phyloP scores from a whole-genome alignment of 2,888 invertebrate species.

The Dolichopus griseipennis region DNA sequence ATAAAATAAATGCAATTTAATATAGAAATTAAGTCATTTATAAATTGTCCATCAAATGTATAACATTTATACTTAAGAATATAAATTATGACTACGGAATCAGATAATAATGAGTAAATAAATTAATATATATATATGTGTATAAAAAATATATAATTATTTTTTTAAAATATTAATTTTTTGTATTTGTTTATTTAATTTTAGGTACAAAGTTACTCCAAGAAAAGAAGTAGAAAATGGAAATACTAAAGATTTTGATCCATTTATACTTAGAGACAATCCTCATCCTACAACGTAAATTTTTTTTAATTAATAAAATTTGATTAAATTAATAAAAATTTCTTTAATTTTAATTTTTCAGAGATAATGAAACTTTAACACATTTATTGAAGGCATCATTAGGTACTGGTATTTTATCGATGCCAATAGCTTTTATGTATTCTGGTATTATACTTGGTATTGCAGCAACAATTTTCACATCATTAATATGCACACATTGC shows the following conservation, averaged over 20 bases:
- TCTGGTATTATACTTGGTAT: conserved; percentile 80
- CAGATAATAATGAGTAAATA: no score
- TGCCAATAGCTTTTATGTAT: conserved; percentile 85
- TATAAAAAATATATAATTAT: no score
- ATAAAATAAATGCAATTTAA: no score
- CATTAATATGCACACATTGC: conserved; percentile 88
- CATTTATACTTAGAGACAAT: conserved; percentile 61
- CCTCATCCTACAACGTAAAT: conserved; percentile 76
- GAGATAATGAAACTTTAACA: conserved; percentile 82
- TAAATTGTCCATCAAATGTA: no score
- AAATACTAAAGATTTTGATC: conserved; percentile 55
- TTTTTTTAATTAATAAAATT: background rate
- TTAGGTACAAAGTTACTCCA: conserved; percentile 13
- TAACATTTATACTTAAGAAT: no score
- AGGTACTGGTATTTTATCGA: conserved; percentile 90
- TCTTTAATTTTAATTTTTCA: conserved; percentile 39
- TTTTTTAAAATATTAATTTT: no score
- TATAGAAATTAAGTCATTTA: no score
- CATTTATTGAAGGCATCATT: conserved; percentile 92
- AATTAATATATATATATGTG: no score
- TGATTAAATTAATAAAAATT: no score
- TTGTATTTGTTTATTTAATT: background rate
- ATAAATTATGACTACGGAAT: no score
- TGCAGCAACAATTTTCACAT: conserved; percentile 73
- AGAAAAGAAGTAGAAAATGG: conserved; percentile 52